A percentile compares a stretch with the other conserved stretches of the same genome.
These are phyloP conservation scores for Sinonovacula constricta DNA, from an alignment of 1,140 invertebrate species.

Conservation along the genomic window DNA sequence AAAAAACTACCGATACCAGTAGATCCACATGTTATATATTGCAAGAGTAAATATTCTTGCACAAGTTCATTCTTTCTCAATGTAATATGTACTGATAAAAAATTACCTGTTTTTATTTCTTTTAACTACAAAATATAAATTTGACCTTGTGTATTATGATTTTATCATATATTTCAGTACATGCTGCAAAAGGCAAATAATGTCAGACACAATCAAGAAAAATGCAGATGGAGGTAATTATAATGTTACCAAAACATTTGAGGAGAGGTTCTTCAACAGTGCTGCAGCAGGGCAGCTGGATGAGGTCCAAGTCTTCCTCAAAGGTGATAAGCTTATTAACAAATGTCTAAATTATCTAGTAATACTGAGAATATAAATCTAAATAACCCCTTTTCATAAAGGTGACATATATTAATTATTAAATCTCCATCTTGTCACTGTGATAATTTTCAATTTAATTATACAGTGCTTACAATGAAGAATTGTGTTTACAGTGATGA, in stretches of 20 bases:
- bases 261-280: conserved; percentile 35
- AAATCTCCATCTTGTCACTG: not conserved
- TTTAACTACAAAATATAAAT: no score
- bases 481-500: not conserved
- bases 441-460: not conserved
- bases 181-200: no score
- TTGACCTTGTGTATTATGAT: no score
- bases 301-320: conserved; percentile 41
- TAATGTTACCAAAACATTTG: conserved; percentile 18
- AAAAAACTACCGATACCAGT: no score
- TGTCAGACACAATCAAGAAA: not conserved
- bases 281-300: conserved; percentile 42
- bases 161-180: no score
- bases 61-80: no score
- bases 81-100: no score
- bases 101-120: no score
- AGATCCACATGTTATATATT: no score
- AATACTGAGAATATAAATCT: not conserved
- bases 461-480: not conserved
- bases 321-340: conserved; percentile 27
- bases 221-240: conserved; percentile 10
- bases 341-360: not conserved
- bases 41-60: no score
- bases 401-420: not conserved
- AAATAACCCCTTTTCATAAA: not conserved